Evolutionary conservation across 2,888 invertebrate species (phyloP), one percentile per base, ranked within the genome.

Genomic region (Hecatera dysodea): DNA sequence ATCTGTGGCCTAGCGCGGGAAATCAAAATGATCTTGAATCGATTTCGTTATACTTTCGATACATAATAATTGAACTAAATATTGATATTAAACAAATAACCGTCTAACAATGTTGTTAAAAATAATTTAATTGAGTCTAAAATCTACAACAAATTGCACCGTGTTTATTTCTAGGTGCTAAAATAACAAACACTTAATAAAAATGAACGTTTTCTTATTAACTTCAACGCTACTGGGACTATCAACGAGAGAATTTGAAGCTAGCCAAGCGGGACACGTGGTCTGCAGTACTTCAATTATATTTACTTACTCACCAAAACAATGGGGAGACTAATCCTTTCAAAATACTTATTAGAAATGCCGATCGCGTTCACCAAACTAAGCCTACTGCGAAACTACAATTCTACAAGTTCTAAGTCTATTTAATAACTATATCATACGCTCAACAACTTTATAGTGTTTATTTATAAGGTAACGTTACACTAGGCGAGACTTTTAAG

Each of bases 321-420:
- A 64, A 59, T 42, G 50, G 33, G 24, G 53, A 69, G 77, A 44
- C 15, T 70, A 66, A 56, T 72, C 65, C 61, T 66, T 62, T 61
- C 65, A 60, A 78, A 80, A 66, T 78, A 81, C 55, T 69, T 72
- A 78, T 48, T 44, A 62, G 39, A 72, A 77, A 72, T 73, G 82
- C 44, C 63, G 60, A 72, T 67, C 60, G 78, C 83, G 55, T 64
- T 80, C 70, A 68, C 36, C 69, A 75, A 70, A 78, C 80, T 78
- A 84, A 72, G 74, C 71, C 83, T 82, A 85, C 78, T 72, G 75
- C 79, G 60, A 79, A 69, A 83, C 85, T 85, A 85, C 86, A 74
- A 67, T 69, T 66, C 86, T 84, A 84, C 78, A 73, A 74, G 52
- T 72, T 69, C 72, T 80, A 81, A 44, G 29, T 67, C 72, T 83